Evolutionary conservation across 1,140 invertebrate species (phyloP), one percentile per base, ranked within the genome.

Genomic region (Anastatus disparis): DNA sequence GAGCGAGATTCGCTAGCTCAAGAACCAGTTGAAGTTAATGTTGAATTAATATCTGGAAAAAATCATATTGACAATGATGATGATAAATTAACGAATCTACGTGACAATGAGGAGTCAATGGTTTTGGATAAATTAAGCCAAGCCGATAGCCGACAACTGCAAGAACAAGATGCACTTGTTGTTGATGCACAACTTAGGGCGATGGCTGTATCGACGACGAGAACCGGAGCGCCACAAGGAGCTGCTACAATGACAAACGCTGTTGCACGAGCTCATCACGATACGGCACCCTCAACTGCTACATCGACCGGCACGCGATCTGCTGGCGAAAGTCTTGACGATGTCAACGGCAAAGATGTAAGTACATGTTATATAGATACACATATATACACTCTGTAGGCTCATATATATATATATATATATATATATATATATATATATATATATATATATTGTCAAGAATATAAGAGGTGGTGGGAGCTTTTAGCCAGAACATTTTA

Each of bases 221-320:
- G 31, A 2, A 9, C 35, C 24, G 53, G 35, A 10, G 2, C 24
- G 20, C 26, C 58, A 2, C 26, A 20, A 20, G n/a, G n/a, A n/a
- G n/a, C n/a, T n/a, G n/a, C n/a, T n/a, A 6, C 26, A n/a, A 29
- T 6, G 7, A 52, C 50, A 15, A 72, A 73, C 42, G 78, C 76
- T 61, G 76, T 75, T 72, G 81, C 77, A 78, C 79, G 76, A 77
- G 74, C 78, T 68, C 74, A 80, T 71, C 76, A 70, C 71, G 76
- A 79, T 74, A 74, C 78, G 75, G 82, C 81, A 81, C 81, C 76
- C 76, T 70, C 79, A 77, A 75, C 78, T 69, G 75, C 79, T 73
- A 76, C 76, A 71, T 75, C 75, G 68, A 72, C 62, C 69, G 55
- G 66, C 52, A 64, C 78, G 81, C 82, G 68, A 77, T 75, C 82